Percentiles rank a stretch among this genome's conserved stretches.
phyloP scores from a whole-genome alignment of 2,888 invertebrate species.

The Melanargia galathea region DNA sequence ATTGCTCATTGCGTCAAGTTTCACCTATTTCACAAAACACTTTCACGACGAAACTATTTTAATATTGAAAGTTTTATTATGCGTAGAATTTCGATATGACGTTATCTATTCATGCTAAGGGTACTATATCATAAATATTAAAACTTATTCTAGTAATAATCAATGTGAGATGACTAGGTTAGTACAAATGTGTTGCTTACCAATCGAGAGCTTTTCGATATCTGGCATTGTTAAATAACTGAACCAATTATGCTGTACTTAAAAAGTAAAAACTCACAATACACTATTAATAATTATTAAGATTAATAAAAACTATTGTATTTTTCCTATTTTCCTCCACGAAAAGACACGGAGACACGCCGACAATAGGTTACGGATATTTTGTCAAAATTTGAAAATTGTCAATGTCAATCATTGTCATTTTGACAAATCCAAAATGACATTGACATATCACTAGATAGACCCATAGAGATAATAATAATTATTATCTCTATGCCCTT shows the following conservation, averaged over 20 bases:
- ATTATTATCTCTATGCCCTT: too few relatives aligned
- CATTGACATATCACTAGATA: too few relatives aligned
- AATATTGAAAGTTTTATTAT: background rate
- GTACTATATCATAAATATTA: background rate
- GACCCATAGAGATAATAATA: too few relatives aligned
- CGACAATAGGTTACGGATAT: too few relatives aligned
- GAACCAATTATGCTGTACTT: background rate
- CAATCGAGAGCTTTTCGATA: slow-evolving; percentile 22
- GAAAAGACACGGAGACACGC: background rate
- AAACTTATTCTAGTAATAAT: background rate
- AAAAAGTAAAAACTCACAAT: background rate
- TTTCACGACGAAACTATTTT: background rate
- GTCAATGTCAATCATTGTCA: too few relatives aligned
- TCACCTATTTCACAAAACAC: background rate
- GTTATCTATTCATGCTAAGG: background rate
- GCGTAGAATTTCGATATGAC: background rate
- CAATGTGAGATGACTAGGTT: slow-evolving; percentile 1
- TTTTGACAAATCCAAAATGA: too few relatives aligned
- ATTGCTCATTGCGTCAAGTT: slow-evolving; percentile 6
- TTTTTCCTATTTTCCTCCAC: background rate
- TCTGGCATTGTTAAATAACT: slow-evolving; percentile 14
- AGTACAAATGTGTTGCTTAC: slow-evolving; percentile 8
- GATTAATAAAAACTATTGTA: background rate
- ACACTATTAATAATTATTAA: background rate
- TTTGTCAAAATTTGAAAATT: too few relatives aligned